Evolutionary conservation across 2,888 invertebrate species (phyloP).

Genomic region (Panzeria rudis): DNA sequence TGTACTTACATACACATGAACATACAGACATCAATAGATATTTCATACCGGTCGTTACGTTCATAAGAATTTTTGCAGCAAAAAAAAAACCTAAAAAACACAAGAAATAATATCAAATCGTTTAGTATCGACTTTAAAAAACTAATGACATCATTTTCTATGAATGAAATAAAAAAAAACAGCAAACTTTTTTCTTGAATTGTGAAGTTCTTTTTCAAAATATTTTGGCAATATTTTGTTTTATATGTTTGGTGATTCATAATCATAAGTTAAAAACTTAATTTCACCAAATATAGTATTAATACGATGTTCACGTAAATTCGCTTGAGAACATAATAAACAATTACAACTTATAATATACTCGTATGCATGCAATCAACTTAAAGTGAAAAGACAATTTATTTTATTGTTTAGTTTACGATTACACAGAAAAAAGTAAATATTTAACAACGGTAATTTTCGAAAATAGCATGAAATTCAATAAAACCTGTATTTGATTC

Average conservation of each 20-base stretch:
- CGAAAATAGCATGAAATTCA: too few relatives aligned
- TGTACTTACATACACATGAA: neutral
- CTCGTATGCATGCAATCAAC: neutral
- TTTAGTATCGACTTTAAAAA: slow-evolving; percentile 35
- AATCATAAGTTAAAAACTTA: neutral
- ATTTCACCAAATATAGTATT: slow-evolving; percentile 10
- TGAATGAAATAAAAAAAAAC: slow-evolving; percentile 17
- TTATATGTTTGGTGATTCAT: slow-evolving; percentile 32
- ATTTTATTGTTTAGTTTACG: neutral
- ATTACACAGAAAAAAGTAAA: too few relatives aligned
- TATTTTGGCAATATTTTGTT: slow-evolving; percentile 9
- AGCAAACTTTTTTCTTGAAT: neutral
- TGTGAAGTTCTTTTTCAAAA: slow-evolving; percentile 3
- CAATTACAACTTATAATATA: neutral
- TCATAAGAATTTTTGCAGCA: neutral
- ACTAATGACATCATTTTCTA: slow-evolving; percentile 50
- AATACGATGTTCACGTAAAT: slow-evolving; percentile 8
- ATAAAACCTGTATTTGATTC: too few relatives aligned
- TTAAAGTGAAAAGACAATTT: neutral
- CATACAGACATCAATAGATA: too few relatives aligned
- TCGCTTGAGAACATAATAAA: neutral
- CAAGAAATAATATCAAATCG: slow-evolving; percentile 6
- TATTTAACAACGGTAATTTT: too few relatives aligned
- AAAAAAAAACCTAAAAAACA: neutral
- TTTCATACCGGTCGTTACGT: slow-evolving; percentile 4